phyloP scores from a whole-genome alignment of 2,797 vertebrate species.

The Poliocrania exsul region DNA sequence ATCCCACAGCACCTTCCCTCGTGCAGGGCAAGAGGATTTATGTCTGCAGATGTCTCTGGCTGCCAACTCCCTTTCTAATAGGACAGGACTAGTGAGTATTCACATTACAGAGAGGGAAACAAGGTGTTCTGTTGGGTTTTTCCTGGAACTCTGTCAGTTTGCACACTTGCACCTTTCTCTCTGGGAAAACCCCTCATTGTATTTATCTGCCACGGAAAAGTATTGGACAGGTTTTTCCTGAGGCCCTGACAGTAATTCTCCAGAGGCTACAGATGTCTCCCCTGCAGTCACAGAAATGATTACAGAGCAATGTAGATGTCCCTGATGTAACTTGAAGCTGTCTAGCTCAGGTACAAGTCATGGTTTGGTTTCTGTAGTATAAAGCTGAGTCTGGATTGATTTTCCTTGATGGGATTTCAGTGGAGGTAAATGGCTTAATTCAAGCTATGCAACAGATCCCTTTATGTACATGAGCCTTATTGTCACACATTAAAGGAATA shows the following conservation, averaged over 20 bases:
- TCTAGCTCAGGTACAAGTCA: not conserved
- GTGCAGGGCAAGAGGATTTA: not conserved
- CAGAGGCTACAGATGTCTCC: constrained; percentile 11
- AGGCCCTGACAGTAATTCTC: constrained; percentile 1
- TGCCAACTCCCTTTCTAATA: not conserved
- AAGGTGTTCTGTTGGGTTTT: not conserved
- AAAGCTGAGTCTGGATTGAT: not conserved
- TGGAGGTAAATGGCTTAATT: not conserved
- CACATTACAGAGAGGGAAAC: not conserved
- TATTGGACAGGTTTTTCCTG: not conserved
- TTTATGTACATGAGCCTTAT: not conserved
- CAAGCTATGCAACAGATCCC: not conserved
- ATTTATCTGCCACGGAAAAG: not conserved
- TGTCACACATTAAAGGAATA: not conserved
- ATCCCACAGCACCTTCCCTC: not conserved
- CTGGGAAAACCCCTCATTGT: not conserved
- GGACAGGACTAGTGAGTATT: not conserved
- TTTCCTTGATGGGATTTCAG: not conserved
- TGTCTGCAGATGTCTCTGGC: not conserved
- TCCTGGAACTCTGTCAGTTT: not conserved
- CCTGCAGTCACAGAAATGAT: not conserved
- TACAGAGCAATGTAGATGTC: not conserved
- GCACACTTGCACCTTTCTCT: not conserved
- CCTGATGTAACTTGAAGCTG: not conserved
- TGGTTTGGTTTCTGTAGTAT: not conserved